Conservation (phyloP, 2,888 invertebrate species). For the Ypsolopha scabrella region DNA sequence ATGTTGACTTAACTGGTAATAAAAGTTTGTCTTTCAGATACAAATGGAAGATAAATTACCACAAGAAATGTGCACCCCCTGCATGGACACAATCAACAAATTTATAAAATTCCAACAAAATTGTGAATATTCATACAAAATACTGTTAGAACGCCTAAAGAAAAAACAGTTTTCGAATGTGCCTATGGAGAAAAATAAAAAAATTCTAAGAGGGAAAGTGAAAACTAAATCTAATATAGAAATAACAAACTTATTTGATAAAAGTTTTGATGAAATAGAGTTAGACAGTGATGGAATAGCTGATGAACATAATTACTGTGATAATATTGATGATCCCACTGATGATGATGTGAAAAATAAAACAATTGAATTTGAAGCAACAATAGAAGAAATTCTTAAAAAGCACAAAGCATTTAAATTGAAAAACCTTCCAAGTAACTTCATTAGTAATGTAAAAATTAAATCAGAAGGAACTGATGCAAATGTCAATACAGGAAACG, state of each 20-base stretch:
- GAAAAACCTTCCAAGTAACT: neutral
- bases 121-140: constrained; percentile 20
- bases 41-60: constrained; percentile 23
- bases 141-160: constrained; percentile 14
- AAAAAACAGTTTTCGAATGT: constrained; percentile 15
- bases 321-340: neutral
- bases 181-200: constrained; percentile 19
- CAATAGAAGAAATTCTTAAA: constrained; percentile 11
- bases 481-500: constrained; percentile 12
- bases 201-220: constrained; percentile 9
- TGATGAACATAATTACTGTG: neutral
- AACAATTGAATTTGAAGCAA: constrained; percentile 14
- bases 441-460: neutral
- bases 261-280: constrained; percentile 7
- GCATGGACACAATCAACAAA: constrained; percentile 23
- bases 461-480: neutral
- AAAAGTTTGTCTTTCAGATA: constrained; percentile 18
- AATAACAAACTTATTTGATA: constrained; percentile 13
- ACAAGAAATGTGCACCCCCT: constrained; percentile 22
- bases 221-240: constrained; percentile 17
- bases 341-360: neutral
- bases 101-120: constrained; percentile 22
- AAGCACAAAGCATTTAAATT: neutral
- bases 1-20: neutral
- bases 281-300: constrained; percentile 5